These are phyloP conservation scores for Cottoperca gobio DNA, from an alignment of 2,797 vertebrate genomes.

Conservation along the genomic window DNA sequence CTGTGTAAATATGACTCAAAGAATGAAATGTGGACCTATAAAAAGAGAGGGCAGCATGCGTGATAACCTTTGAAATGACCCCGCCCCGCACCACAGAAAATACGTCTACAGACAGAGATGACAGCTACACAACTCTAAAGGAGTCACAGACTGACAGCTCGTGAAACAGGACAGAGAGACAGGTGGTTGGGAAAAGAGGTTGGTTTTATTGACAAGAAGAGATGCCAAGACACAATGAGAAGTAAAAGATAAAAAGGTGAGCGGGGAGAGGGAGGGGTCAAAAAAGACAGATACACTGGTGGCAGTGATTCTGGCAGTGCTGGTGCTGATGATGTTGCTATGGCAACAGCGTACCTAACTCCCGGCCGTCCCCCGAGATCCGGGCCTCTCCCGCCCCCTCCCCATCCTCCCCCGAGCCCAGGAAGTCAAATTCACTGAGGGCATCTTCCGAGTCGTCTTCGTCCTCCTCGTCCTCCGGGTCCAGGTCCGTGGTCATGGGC, in stretches of 20 bases:
- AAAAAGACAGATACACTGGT: constrained; percentile 70
- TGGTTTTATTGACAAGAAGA: constrained; percentile 82
- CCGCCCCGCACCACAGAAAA: constrained; percentile 37
- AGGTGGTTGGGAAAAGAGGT: constrained; percentile 80
- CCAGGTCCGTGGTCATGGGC: constrained; percentile 88
- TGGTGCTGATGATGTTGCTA: constrained; percentile 75
- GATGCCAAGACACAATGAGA: constrained; percentile 80
- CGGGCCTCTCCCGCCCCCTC: constrained; percentile 89
- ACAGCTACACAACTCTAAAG: constrained; percentile 63
- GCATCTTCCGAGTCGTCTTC: constrained; percentile 94
- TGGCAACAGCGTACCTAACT: constrained; percentile 86
- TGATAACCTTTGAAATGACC: constrained; percentile 59
- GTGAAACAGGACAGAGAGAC: constrained; percentile 82
- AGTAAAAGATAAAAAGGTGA: constrained; percentile 77
- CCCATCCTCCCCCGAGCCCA: constrained; percentile 92
- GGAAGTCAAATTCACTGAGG: constrained; percentile 92
- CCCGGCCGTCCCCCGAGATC: constrained; percentile 87
- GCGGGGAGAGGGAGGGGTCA: constrained; percentile 43
- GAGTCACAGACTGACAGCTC: constrained; percentile 74
- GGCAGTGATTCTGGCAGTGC: constrained; percentile 79
- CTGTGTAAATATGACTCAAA: constrained; percentile 49
- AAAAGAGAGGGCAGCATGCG: constrained; percentile 70
- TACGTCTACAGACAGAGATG: constrained; percentile 64
- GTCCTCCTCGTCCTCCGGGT: constrained; percentile 92
- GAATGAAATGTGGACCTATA: constrained; percentile 61